Percentiles rank a stretch among this genome's conserved stretches.
Evolutionary conservation across 2,888 invertebrate species (phyloP).

Genomic region (Cistogaster globosa): DNA sequence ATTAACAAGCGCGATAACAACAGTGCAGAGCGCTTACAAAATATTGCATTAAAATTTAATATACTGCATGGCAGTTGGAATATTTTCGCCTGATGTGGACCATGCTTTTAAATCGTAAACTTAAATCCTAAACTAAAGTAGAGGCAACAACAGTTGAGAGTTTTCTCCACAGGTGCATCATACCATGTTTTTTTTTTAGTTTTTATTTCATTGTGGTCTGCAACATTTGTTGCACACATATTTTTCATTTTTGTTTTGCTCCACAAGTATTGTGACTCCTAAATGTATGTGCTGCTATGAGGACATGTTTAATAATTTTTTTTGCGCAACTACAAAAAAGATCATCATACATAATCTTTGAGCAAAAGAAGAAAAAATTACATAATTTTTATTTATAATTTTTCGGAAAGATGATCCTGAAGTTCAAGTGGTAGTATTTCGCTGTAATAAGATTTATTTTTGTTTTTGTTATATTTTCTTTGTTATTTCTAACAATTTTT

Average conservation of each 20-base stretch:
- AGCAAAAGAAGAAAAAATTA: constrained; percentile 42
- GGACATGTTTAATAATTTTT: constrained; percentile 48
- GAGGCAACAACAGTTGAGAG: constrained; percentile 64
- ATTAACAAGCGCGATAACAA: constrained; percentile 76
- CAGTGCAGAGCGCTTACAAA: constrained; percentile 54
- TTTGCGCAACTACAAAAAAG: constrained; percentile 38
- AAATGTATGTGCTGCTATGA: constrained; percentile 32
- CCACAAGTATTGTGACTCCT: constrained; percentile 15
- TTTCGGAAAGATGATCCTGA: constrained; percentile 65
- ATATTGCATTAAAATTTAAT: constrained; percentile 44
- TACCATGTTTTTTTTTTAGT: constrained; percentile 26
- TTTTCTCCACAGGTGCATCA: constrained; percentile 70
- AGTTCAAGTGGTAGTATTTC: constrained; percentile 12
- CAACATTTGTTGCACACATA: neutral
- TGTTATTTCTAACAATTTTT: constrained; percentile 60
- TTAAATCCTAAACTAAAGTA: constrained; percentile 34
- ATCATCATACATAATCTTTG: constrained; percentile 53
- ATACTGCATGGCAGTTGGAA: constrained; percentile 27
- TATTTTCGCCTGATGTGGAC: constrained; percentile 46
- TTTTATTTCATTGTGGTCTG: neutral
- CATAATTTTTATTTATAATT: constrained; percentile 33
- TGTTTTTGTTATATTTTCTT: constrained; percentile 26
- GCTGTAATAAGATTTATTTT: constrained; percentile 6
- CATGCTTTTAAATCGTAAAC: constrained; percentile 46
- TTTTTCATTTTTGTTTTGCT: constrained; percentile 14